Evolutionary conservation across 2,888 invertebrate genomes (phyloP).

Genomic region (Dimorphilus gyrociliatus): DNA sequence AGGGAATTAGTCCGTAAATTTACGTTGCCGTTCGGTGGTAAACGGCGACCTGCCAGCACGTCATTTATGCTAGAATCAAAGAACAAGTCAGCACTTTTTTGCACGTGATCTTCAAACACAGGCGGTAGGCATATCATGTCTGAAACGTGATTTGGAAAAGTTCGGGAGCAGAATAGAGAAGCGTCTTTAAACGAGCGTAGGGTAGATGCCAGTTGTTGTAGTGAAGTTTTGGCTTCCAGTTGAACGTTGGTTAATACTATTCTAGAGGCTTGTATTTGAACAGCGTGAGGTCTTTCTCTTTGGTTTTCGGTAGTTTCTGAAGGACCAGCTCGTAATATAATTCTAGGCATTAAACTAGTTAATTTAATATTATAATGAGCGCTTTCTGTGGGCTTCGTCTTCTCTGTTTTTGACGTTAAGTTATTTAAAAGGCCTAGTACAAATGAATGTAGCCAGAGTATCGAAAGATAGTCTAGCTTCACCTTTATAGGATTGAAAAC

Average conservation of each 20-base stretch:
- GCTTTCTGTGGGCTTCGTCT: no score
- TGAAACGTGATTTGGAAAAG: constrained; percentile 18
- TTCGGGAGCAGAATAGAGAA: constrained; percentile 3
- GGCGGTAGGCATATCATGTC: constrained; percentile 10
- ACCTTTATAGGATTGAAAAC: constrained; percentile 77
- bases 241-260: constrained; percentile 54
- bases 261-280: constrained; percentile 66
- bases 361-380: no score
- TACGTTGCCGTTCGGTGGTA: no score
- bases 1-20: no score
- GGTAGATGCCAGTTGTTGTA: constrained; percentile 5
- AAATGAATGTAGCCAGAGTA: constrained; percentile 87
- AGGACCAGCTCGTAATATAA: constrained; percentile 1
- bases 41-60: no score
- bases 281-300: constrained; percentile 66
- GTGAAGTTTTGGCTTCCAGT: constrained; percentile 43
- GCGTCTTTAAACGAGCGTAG: constrained; percentile 6
- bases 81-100: constrained; percentile 18
- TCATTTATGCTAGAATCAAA: no score
- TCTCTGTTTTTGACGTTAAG: no score
- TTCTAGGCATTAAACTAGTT: no score
- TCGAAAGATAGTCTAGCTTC: constrained; percentile 66
- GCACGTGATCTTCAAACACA: constrained; percentile 13
- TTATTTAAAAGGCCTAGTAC: constrained; percentile 67
- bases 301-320: constrained; percentile 51